Percentiles rank a stretch among this genome's conserved stretches.
phyloP scores from a whole-genome alignment of 2,113 vertebrate species.

The Ariopsis seemanni region DNA sequence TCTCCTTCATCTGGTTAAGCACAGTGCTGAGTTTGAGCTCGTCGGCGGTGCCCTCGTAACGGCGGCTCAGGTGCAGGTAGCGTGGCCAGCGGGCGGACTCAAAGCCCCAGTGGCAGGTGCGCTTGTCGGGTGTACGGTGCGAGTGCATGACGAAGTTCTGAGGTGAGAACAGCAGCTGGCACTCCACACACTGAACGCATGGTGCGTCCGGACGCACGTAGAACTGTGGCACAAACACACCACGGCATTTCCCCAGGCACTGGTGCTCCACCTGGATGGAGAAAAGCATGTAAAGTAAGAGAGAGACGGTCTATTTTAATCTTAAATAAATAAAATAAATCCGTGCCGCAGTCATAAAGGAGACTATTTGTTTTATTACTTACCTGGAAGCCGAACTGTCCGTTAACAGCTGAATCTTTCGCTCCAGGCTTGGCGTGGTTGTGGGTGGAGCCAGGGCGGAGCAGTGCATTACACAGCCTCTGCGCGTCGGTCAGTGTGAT shows the following conservation, averaged over 20 bases:
- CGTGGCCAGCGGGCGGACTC: conserved; percentile 97
- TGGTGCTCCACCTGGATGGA: conserved; percentile 84
- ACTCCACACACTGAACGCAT: conserved; percentile 94
- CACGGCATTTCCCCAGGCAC: conserved; percentile 97
- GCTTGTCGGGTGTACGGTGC: conserved; percentile 93
- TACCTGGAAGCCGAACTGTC: conserved; percentile 84
- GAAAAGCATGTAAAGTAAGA: not conserved
- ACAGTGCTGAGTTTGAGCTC: conserved; percentile 84
- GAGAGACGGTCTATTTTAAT: not conserved
- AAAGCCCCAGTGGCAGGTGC: conserved; percentile 99
- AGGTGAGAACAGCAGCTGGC: conserved; percentile 92
- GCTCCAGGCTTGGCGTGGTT: conserved; percentile 77
- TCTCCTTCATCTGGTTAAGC: conserved; percentile 94
- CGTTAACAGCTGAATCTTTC: conserved; percentile 66
- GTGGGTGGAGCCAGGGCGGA: conserved; percentile 84
- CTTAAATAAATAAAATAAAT: not conserved
- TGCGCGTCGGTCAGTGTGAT: conserved; percentile 96
- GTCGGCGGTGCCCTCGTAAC: conserved; percentile 84
- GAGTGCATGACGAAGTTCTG: conserved; percentile 99
- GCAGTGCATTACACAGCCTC: conserved; percentile 90
- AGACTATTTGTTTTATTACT: too few species aligned
- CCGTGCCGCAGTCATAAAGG: not conserved
- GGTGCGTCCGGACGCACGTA: conserved; percentile 88
- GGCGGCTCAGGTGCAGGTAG: conserved; percentile 93
- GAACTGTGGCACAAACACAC: conserved; percentile 92